Evolutionary conservation across 1,140 invertebrate genomes (phyloP).

Genomic region (Trachelipus rathkii): DNA sequence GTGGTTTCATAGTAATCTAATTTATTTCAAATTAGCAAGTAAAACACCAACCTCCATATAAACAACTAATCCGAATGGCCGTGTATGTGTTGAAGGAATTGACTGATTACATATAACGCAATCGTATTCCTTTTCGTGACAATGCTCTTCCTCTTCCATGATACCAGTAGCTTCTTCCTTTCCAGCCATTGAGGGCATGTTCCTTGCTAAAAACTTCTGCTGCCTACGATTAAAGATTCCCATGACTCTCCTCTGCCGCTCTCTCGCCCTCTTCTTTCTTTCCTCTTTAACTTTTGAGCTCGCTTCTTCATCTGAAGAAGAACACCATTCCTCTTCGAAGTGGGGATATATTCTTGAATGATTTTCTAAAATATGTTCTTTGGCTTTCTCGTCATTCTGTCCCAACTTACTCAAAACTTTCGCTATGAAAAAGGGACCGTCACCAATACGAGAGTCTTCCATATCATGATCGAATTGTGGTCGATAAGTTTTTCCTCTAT

Average conservation of each 20-base stretch:
- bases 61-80: constrained; percentile 86
- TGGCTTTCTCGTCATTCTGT: constrained; percentile 39
- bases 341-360: constrained; percentile 61
- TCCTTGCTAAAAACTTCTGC: constrained; percentile 83
- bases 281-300: constrained; percentile 69
- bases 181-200: constrained; percentile 60
- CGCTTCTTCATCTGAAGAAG: constrained; percentile 65
- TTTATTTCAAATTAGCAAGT: too few species aligned
- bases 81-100: constrained; percentile 72
- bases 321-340: constrained; percentile 57
- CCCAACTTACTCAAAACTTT: constrained; percentile 57
- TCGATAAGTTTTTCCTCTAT: too few species aligned
- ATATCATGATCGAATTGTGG: constrained; percentile 48
- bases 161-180: constrained; percentile 49
- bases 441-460: constrained; percentile 63
- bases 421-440: constrained; percentile 80
- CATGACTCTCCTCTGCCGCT: constrained; percentile 87
- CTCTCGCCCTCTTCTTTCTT: constrained; percentile 73
- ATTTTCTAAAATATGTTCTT: constrained; percentile 61
- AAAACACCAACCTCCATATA: constrained; percentile 82
- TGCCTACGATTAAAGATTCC: constrained; percentile 86
- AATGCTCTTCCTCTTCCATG: constrained; percentile 31
- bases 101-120: constrained; percentile 94
- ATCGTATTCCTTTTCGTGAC: constrained; percentile 66
- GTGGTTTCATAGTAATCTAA: too few species aligned